Evolutionary conservation across 2,113 vertebrate species (phyloP).

Genomic region (Coptodon bakossiorum): DNA sequence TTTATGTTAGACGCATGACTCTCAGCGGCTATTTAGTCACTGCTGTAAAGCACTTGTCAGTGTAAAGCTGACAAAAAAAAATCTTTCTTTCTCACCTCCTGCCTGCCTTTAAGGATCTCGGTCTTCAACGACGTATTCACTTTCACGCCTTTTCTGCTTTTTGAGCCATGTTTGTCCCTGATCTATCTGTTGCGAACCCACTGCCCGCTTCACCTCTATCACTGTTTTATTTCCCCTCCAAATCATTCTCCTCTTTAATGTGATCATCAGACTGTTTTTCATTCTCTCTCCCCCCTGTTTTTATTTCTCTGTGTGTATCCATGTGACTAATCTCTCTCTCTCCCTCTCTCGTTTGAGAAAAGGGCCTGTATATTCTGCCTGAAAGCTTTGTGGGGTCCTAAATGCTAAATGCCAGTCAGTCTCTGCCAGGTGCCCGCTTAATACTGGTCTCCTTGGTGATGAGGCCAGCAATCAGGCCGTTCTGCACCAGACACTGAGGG

Average conservation of each 20-base stretch:
- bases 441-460: constrained; percentile 71
- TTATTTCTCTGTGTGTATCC: neutral
- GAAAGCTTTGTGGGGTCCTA: constrained; percentile 59
- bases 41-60: neutral
- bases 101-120: neutral
- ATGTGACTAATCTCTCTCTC: constrained; percentile 6
- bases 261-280: constrained; percentile 6
- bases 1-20: constrained; percentile 36
- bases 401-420: constrained; percentile 57
- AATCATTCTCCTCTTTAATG: neutral
- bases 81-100: neutral
- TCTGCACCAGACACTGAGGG: constrained; percentile 66
- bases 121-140: neutral
- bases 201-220: neutral
- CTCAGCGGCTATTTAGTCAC: constrained; percentile 20
- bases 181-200: neutral
- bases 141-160: neutral
- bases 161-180: neutral
- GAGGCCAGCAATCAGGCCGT: constrained; percentile 50
- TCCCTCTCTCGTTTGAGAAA: constrained; percentile 2
- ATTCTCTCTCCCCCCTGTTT: neutral
- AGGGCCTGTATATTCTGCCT: constrained; percentile 41
- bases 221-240: neutral
- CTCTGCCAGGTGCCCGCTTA: constrained; percentile 64
- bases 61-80: neutral